These are phyloP conservation scores for Polietes domitor DNA, from an alignment of 2,888 invertebrate species.

Conservation along the genomic window DNA sequence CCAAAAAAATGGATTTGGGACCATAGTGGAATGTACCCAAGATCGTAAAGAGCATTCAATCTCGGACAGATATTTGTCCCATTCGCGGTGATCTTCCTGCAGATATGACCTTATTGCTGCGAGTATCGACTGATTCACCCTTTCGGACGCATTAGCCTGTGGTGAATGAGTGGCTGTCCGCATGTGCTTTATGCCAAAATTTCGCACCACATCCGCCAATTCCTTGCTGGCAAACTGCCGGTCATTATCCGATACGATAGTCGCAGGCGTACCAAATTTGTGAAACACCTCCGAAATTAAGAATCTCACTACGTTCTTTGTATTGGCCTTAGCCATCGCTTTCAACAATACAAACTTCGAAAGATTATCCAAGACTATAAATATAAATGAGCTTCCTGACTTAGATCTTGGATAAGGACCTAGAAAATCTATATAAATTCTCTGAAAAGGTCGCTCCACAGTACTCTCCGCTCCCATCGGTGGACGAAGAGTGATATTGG, in stretches of 20 bases:
- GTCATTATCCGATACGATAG: background rate
- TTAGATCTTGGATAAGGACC: slow-evolving; percentile 16
- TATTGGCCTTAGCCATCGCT: background rate
- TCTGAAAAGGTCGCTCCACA: background rate
- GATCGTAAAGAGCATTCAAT: background rate
- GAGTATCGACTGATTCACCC: background rate
- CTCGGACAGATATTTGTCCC: background rate
- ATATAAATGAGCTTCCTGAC: background rate
- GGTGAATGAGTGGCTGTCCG: background rate
- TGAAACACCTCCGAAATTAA: background rate
- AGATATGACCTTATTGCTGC: background rate
- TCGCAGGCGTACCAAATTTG: slow-evolving; percentile 10
- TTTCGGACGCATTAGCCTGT: background rate
- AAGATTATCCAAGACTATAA: background rate
- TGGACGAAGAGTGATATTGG: background rate
- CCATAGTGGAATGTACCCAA: too few relatives aligned
- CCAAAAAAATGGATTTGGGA: too few relatives aligned
- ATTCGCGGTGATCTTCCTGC: background rate
- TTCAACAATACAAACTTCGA: background rate
- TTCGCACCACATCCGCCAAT: background rate
- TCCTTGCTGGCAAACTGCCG: background rate
- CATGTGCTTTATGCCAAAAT: background rate
- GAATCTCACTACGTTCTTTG: background rate
- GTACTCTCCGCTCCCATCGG: background rate
- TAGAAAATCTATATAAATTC: background rate